These are phyloP conservation scores for Xiphophorus couchianus DNA, from an alignment of 2,113 vertebrate genomes.

Conservation along the genomic window DNA sequence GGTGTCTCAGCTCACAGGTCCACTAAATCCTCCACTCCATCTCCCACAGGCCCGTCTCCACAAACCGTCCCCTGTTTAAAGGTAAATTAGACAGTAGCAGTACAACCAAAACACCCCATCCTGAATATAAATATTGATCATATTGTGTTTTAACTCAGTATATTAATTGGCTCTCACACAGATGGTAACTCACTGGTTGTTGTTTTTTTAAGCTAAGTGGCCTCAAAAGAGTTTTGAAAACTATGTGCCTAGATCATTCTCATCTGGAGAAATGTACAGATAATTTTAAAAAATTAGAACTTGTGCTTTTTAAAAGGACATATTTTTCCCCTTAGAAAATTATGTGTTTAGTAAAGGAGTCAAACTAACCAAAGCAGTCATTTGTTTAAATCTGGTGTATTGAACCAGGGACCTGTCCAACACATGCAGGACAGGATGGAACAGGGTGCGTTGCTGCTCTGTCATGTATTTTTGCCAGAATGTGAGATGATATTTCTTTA, in stretches of 20 bases:
- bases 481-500: slow-evolving; percentile 3
- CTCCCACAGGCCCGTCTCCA: slow-evolving; percentile 87
- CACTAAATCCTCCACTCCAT: slow-evolving; percentile 93
- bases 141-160: not conserved
- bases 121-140: no score
- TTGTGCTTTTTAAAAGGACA: not conserved
- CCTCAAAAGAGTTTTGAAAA: no score
- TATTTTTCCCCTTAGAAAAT: not conserved
- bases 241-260: no score
- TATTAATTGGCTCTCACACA: not conserved
- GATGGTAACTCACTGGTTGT: not conserved
- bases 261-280: no score
- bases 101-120: not conserved
- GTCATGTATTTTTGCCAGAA: slow-evolving; percentile 16
- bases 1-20: slow-evolving; percentile 90
- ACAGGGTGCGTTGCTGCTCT: not conserved
- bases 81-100: slow-evolving; percentile 73
- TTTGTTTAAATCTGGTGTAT: no score
- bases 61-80: slow-evolving; percentile 86
- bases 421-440: no score
- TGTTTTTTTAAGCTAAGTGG: no score
- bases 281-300: no score
- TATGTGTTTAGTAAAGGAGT: not conserved
- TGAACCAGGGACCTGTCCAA: not conserved
- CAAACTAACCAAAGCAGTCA: not conserved